Conservation (phyloP, 2,888 invertebrate genomes). For the Torymus auratus region DNA sequence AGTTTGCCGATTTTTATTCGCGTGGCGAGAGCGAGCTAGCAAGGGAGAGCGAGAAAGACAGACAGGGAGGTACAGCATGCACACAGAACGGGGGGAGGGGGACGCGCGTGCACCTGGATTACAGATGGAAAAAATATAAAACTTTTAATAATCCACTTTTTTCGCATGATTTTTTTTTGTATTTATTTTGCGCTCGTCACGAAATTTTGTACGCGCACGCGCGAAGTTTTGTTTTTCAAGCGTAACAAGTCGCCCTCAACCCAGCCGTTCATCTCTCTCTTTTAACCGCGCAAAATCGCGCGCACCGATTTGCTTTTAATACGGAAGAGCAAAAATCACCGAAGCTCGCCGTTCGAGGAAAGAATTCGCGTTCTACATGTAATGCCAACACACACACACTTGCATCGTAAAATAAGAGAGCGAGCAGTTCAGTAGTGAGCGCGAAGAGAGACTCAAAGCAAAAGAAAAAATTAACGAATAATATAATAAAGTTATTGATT, state of each 20-base stretch:
- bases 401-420: too few relatives aligned
- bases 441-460: not conserved
- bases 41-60: too few relatives aligned
- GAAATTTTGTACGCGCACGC: not conserved
- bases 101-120: not conserved
- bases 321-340: not conserved
- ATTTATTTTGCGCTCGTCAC: not conserved
- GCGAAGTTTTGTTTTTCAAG: constrained; percentile 21
- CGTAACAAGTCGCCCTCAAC: constrained; percentile 13
- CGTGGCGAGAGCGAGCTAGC: not conserved
- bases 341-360: too few relatives aligned
- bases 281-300: constrained; percentile 1
- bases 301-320: constrained; percentile 7
- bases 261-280: too few relatives aligned
- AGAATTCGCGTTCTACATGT: too few relatives aligned
- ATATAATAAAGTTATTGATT: constrained; percentile 51
- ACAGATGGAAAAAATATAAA: constrained; percentile 50
- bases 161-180: constrained; percentile 27
- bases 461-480: constrained; percentile 14
- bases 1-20: constrained; percentile 51
- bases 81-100: not conserved
- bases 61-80: too few relatives aligned
- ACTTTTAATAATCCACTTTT: constrained; percentile 54
- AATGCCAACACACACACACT: too few relatives aligned
- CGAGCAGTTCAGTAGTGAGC: too few relatives aligned